phyloP scores from a whole-genome alignment of 2,797 vertebrate species.

The Allobates femoralis region DNA sequence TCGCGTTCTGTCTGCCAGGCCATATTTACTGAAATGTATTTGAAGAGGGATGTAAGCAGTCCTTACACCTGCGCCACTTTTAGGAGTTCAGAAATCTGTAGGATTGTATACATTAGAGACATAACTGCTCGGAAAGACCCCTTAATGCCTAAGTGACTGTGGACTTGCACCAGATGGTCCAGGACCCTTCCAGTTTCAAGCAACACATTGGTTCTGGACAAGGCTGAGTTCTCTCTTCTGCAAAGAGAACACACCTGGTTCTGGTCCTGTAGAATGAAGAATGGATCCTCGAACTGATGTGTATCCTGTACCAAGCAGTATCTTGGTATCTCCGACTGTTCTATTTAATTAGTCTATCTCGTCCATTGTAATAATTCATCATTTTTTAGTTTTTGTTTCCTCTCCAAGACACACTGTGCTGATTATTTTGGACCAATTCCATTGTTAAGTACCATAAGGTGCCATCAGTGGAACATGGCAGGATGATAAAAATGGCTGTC shows the following conservation, averaged over 20 bases:
- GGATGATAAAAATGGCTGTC: background rate
- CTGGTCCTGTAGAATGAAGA: background rate
- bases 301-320: background rate
- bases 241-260: background rate
- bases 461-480: background rate
- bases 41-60: background rate
- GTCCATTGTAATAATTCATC: background rate
- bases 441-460: background rate
- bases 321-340: background rate
- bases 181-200: background rate
- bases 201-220: background rate
- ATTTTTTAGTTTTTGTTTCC: background rate
- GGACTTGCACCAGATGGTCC: background rate
- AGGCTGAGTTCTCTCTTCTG: background rate
- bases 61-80: background rate
- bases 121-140: background rate
- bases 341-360: background rate
- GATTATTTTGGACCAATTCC: background rate
- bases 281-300: background rate
- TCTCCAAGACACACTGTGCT: background rate
- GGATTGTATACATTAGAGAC: background rate
- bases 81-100: slow-evolving; percentile 10
- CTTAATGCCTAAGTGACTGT: background rate
- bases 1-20: background rate
- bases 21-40: slow-evolving; percentile 30